phyloP scores from a whole-genome alignment of 2,888 invertebrate genomes.

The Volucella inanis region DNA sequence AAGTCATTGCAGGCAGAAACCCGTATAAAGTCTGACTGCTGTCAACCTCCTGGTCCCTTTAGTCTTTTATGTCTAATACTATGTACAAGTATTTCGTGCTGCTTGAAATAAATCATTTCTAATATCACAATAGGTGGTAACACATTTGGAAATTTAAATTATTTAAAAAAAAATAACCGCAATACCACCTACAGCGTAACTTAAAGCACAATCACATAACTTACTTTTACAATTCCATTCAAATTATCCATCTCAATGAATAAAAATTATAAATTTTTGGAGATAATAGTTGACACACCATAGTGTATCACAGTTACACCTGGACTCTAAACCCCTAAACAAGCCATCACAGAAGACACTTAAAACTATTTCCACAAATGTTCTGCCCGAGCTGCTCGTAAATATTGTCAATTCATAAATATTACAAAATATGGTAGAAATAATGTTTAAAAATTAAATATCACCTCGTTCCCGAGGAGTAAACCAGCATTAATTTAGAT shows the following conservation, averaged over 20 bases:
- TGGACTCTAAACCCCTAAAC: slow-evolving; percentile 49
- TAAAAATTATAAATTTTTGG: slow-evolving; percentile 38
- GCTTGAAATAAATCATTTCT: too few relatives aligned
- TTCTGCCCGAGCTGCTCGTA: slow-evolving; percentile 38
- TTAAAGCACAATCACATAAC: slow-evolving; percentile 57
- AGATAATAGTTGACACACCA: slow-evolving; percentile 52
- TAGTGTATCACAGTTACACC: slow-evolving; percentile 45
- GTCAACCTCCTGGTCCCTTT: too few relatives aligned
- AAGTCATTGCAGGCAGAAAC: too few relatives aligned
- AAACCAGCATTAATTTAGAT: slow-evolving; percentile 80
- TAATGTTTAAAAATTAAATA: slow-evolving; percentile 73
- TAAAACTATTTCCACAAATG: neutral
- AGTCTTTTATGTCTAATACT: too few relatives aligned
- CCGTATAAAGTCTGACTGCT: too few relatives aligned
- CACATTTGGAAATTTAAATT: neutral
- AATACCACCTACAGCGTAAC: slow-evolving; percentile 52
- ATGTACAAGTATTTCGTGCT: too few relatives aligned
- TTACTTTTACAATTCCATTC: slow-evolving; percentile 60
- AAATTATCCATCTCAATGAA: slow-evolving; percentile 19
- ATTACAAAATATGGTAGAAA: slow-evolving; percentile 68
- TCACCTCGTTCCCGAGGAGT: slow-evolving; percentile 51
- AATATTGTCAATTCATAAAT: slow-evolving; percentile 74
- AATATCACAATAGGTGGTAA: too few relatives aligned
- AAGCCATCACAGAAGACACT: neutral
- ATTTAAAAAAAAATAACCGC: neutral